Percentiles rank a stretch among this genome's conserved stretches.
phyloP scores from a whole-genome alignment of 2,888 invertebrate species.

The Pseudolycoriella hygida region DNA sequence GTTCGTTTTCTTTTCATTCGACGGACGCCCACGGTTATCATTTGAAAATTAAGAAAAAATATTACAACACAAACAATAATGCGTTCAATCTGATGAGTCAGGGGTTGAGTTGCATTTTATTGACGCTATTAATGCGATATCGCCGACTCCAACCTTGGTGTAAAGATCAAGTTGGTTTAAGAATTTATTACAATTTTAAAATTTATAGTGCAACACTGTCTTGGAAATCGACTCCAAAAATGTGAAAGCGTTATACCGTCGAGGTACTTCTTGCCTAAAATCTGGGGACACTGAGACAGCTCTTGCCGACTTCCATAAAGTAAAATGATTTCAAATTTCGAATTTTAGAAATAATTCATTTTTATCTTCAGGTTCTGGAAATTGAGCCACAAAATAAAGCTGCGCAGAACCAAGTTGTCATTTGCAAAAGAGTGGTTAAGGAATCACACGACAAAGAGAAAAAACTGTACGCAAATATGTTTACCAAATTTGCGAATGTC shows the following conservation, averaged over 20 bases:
- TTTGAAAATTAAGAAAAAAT: no score
- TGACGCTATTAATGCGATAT: no score
- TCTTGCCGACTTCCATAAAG: conserved; percentile 51
- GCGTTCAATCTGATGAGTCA: no score
- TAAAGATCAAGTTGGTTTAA: no score
- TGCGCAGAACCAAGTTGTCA: conserved; percentile 56
- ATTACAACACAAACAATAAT: no score
- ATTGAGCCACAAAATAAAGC: conserved; percentile 77
- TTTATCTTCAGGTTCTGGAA: conserved; percentile 35
- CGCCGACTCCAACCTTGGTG: no score
- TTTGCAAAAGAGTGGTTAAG: conserved; percentile 56
- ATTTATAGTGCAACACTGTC: conserved; percentile 43
- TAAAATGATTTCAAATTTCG: conserved; percentile 9
- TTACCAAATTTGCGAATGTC: conserved; percentile 72
- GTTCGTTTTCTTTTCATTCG: no score
- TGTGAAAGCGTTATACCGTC: conserved; percentile 78
- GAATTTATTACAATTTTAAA: neutral
- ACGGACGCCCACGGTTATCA: no score
- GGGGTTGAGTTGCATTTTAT: no score
- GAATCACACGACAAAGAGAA: conserved; percentile 66
- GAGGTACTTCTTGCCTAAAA: conserved; percentile 62
- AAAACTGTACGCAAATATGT: conserved; percentile 85
- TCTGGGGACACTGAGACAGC: conserved; percentile 66
- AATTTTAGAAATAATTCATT: neutral
- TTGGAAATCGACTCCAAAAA: conserved; percentile 55